phyloP scores from a whole-genome alignment of 2,113 vertebrate species.

The Loxodonta africana region DNA sequence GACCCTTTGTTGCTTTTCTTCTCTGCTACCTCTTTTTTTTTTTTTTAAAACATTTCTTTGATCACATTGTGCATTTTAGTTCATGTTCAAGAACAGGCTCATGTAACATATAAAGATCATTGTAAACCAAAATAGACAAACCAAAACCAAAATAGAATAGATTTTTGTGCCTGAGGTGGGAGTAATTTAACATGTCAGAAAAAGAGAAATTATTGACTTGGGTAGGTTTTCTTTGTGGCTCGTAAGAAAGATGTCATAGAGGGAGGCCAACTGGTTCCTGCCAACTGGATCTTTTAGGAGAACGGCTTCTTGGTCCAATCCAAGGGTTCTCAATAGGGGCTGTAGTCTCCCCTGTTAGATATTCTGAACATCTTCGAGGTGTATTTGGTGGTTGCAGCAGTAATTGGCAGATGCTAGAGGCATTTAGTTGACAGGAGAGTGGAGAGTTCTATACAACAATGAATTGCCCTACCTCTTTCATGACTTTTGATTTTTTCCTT shows the following conservation, averaged over 20 bases:
- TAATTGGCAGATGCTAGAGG: neutral
- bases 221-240: slow-evolving; percentile 19
- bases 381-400: neutral
- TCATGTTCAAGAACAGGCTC: slow-evolving; percentile 21
- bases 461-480: neutral
- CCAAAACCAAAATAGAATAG: neutral
- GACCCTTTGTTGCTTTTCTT: slow-evolving; percentile 8
- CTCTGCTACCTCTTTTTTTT: neutral
- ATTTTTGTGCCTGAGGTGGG: slow-evolving; percentile 43
- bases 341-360: neutral
- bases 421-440: neutral
- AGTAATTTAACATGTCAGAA: neutral
- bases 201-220: neutral
- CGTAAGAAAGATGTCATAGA: neutral
- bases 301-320: neutral
- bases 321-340: neutral
- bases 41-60: neutral
- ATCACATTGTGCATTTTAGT: slow-evolving; percentile 8
- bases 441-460: neutral
- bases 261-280: neutral
- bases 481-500: neutral
- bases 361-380: neutral
- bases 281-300: neutral
- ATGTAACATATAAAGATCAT: slow-evolving; percentile 11
- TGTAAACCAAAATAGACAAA: slow-evolving; percentile 37